Conservation (phyloP, 2,797 vertebrate genomes). For the Loris lydekkerianus region DNA sequence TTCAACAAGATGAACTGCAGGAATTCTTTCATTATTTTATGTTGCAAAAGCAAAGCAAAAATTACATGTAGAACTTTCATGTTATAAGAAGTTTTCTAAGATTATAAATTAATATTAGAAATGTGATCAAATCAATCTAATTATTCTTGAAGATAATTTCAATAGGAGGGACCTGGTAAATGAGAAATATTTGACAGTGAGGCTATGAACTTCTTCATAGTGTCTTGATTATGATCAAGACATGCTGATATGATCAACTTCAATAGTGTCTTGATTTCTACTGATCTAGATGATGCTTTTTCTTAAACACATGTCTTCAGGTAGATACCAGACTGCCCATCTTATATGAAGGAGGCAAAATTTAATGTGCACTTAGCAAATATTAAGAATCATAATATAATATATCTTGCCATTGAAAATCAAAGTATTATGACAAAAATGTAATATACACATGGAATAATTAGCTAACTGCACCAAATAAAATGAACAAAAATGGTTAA, state of each 20-base stretch:
- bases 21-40: not conserved
- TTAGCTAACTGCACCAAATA: constrained; percentile 46
- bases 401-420: constrained; percentile 26
- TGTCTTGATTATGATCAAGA: too few relatives aligned
- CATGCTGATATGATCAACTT: too few relatives aligned
- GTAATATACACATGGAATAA: not conserved
- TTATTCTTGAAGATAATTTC: constrained; percentile 43
- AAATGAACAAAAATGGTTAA: constrained; percentile 13
- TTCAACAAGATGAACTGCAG: not conserved
- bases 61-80: not conserved
- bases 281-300: constrained; percentile 75
- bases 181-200: constrained; percentile 15
- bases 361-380: constrained; percentile 20
- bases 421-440: constrained; percentile 28
- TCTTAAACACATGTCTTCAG: constrained; percentile 74
- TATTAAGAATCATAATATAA: not conserved
- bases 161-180: not conserved
- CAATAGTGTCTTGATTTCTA: constrained; percentile 71
- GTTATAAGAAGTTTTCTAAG: not conserved
- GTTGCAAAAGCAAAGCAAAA: constrained; percentile 61
- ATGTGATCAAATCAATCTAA: not conserved
- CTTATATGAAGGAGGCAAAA: constrained; percentile 48
- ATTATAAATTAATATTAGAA: constrained; percentile 43
- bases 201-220: not conserved
- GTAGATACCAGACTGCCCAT: constrained; percentile 61